phyloP scores from a whole-genome alignment of 2,113 vertebrate genomes.

The Chloroceryle aenea region DNA sequence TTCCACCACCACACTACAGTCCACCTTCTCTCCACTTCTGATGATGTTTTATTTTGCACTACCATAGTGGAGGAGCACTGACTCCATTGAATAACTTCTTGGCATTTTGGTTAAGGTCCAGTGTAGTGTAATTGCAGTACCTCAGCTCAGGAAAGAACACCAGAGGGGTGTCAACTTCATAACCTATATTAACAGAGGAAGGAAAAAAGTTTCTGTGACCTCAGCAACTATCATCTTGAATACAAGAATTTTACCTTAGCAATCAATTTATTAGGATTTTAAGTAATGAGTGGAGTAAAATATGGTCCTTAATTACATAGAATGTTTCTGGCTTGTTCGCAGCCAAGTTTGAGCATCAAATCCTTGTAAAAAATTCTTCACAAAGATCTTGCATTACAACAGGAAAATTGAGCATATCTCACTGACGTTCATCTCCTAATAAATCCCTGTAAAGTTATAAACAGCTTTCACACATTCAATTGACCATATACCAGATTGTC shows the following conservation, averaged over 20 bases:
- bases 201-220: neutral
- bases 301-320: neutral
- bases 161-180: accelerated
- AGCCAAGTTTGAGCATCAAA: neutral
- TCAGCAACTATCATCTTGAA: neutral
- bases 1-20: neutral
- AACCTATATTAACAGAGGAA: neutral
- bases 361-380: neutral
- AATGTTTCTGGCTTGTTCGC: neutral
- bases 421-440: neutral
- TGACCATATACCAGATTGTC: neutral
- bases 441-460: neutral
- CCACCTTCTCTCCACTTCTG: neutral
- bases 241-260: neutral
- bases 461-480: neutral
- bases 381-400: neutral
- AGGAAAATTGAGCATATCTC: neutral
- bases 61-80: neutral
- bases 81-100: neutral
- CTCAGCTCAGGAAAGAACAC: neutral
- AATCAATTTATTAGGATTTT: neutral
- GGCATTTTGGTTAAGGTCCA: neutral
- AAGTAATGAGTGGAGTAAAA: neutral
- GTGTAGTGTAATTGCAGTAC: neutral
- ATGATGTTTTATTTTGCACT: neutral